These are phyloP conservation scores for Tipula lateralis DNA, from an alignment of 2,888 invertebrate species.

Conservation along the genomic window DNA sequence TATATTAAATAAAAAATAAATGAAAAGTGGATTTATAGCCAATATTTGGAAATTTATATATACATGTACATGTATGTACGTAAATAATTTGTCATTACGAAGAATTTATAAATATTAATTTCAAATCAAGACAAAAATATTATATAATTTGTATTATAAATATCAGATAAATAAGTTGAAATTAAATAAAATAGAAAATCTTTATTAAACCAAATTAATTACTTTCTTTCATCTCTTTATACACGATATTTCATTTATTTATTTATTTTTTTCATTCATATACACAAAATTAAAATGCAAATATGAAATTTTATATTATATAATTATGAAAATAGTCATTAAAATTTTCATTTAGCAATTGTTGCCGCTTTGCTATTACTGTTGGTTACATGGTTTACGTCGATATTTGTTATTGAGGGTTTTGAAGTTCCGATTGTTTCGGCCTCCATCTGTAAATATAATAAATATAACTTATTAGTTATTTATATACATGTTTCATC, in stretches of 20 bases:
- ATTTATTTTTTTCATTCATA: not conserved
- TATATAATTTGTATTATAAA: not conserved
- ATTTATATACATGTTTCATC: too few relatives aligned
- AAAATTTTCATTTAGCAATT: conserved; percentile 20
- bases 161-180: not conserved
- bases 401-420: not conserved
- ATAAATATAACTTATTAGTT: not conserved
- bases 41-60: not conserved
- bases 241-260: not conserved
- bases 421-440: not conserved
- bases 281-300: not conserved
- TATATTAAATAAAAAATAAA: not conserved
- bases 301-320: not conserved
- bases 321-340: not conserved
- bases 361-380: conserved; percentile 25
- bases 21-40: not conserved
- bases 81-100: too few relatives aligned
- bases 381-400: conserved; percentile 5
- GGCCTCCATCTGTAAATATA: not conserved
- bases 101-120: not conserved
- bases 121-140: not conserved
- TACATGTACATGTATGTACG: too few relatives aligned
- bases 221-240: not conserved
- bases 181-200: not conserved
- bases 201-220: not conserved